Evolutionary conservation across 1,140 invertebrate species (phyloP), one percentile per base, ranked within the genome.

Genomic region (Calephelis nemesis): DNA sequence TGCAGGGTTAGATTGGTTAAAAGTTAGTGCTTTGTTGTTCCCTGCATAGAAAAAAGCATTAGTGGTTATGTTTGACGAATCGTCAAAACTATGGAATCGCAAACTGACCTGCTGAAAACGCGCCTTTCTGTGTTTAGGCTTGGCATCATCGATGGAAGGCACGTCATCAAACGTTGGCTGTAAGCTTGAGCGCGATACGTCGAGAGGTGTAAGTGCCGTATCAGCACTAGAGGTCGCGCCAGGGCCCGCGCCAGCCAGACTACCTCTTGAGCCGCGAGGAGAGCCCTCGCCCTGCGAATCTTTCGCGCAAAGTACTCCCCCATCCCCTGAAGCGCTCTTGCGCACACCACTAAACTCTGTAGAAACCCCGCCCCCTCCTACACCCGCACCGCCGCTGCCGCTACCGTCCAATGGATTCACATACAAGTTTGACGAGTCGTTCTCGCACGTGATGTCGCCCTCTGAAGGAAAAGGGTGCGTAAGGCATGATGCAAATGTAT

Each of bases 401-500:
- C 91, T 93, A 84, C 94, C 94, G 77, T 97, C 96, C 87, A 98
- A 87, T 9, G 97, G 97, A 92, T 98, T 98, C 79, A 98, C 95
- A 92, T 98, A 98, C 73, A 98, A 94, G 93, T 98, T 98, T 85
- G 96, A 96, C 66, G 92, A 92, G 85, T 93, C 93, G 81, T 92
- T 92, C 83, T 96, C 95, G 73, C 95, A 94, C 63, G 95, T 95
- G 78, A 96, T 93, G 91, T 97, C 96, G 78, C 95, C 96, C 92
- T 96, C 93, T 78, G 97, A 98, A 88, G 96, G 95, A 92, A 96
- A 98, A 77, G 97, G 97, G 93, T 98, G 97, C 73, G 98, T 98
- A 93, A 97, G 96, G 93, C 98, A 99, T 91, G 97, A 98, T 84
- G 97, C 97, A 92, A 97, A 99, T 67, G 98, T 99, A 92, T 98